Percentiles rank a stretch among this genome's conserved stretches.
phyloP scores from a whole-genome alignment of 2,888 invertebrate species.

The Andrena bucephala region DNA sequence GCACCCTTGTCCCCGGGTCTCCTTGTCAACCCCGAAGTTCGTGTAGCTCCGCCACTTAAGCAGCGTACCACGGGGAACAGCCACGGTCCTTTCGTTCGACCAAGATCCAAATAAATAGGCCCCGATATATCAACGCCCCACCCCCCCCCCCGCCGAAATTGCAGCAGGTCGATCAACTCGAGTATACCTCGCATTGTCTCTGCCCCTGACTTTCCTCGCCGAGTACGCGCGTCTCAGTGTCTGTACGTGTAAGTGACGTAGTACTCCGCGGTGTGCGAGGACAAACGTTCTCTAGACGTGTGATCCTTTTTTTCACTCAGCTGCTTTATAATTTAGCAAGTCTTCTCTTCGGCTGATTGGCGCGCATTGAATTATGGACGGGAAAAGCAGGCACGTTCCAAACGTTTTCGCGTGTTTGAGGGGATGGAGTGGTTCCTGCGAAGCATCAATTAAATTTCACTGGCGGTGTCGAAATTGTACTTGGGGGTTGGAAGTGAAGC shows the following conservation, averaged over 20 bases:
- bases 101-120: conserved; percentile 78
- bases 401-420: too few relatives aligned
- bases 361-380: background rate
- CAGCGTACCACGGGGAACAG: conserved; percentile 66
- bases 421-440: too few relatives aligned
- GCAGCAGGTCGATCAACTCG: conserved; percentile 53
- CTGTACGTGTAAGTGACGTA: background rate
- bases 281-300: background rate
- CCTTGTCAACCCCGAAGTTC: conserved; percentile 70
- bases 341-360: background rate
- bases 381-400: too few relatives aligned
- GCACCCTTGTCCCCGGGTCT: conserved; percentile 79
- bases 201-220: conserved; percentile 2
- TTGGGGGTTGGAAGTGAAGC: too few relatives aligned
- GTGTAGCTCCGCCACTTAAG: conserved; percentile 67
- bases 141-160: conserved; percentile 44
- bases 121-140: conserved; percentile 76
- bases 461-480: too few relatives aligned
- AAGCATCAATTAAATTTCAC: too few relatives aligned
- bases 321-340: background rate
- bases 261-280: background rate
- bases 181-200: conserved; percentile 66
- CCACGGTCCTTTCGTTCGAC: conserved; percentile 74
- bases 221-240: background rate
- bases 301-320: background rate